Base-by-base conservation (phyloP, 2,888 invertebrate genomes). In the Parascotia fuliginaria region DNA sequence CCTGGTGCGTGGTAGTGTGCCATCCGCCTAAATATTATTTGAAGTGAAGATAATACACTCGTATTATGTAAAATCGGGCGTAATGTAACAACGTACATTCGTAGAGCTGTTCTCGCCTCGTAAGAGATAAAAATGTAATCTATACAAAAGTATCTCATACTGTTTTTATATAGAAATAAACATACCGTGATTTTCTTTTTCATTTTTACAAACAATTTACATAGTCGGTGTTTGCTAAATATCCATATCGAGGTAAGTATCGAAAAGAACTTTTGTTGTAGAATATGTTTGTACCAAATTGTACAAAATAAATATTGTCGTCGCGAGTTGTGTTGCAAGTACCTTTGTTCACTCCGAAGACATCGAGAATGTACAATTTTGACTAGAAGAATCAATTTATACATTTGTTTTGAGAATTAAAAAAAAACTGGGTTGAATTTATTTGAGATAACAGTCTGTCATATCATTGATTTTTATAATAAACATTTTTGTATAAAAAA, bases 291-390 rank as follows among this genome's bases (percentile, higher is more conserved):
- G 63, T 55, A 56, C 64, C 73, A 60, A 55, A 62, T 68, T 71
- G 68, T 75, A 75, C 72, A 81, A 82, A 82, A 19, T 5, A 19
- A 19, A 5, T 19, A 19, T 19, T 82, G 82, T 80, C 81, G 73
- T 70, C 70, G 3, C 19, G 19, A 5, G n/a, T 48, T 48, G 60
- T 69, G 56, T 49, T 65, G 70, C 74, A 71, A 72, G 70, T 73
- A 72, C 73, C 67, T 72, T 46, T 53, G 41, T 58, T 57, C 47
- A 44, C 51, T 44, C 38, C 39, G 44, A 32, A 29, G 24, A 45
- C 45, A 52, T 56, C 50, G 60, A 60, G 60, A 60, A 65, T 73
- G 62, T 68, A 64, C 71, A 73, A 70, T 60, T 69, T 63, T 53
- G 66, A 65, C 60, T 65, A 70, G 66, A 66, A 69, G n/a, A n/a